phyloP scores from a whole-genome alignment of 2,888 invertebrate species.

The Trichogramma evanescens region DNA sequence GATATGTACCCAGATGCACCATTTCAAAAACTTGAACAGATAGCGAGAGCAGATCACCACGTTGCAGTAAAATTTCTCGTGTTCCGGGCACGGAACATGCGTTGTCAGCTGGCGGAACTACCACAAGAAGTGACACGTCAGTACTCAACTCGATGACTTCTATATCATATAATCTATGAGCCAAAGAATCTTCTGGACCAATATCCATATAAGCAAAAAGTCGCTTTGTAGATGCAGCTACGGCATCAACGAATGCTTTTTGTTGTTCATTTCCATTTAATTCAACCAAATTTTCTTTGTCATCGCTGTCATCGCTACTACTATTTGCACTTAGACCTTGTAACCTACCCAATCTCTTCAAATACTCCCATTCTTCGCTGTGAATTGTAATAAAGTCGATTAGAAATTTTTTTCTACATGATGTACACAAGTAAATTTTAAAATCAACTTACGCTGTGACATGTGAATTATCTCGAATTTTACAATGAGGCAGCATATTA shows the following conservation, averaged over 20 bases:
- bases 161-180: constrained; percentile 81
- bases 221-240: constrained; percentile 66
- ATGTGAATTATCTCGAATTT: constrained; percentile 90
- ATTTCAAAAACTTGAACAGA: constrained; percentile 91
- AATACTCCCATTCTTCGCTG: constrained; percentile 93
- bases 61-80: constrained; percentile 74
- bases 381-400: constrained; percentile 31
- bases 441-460: constrained; percentile 74
- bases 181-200: constrained; percentile 59
- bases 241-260: constrained; percentile 70
- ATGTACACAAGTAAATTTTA: not conserved
- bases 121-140: constrained; percentile 85
- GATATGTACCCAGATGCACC: constrained; percentile 93
- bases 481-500: constrained; percentile 89
- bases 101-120: constrained; percentile 86
- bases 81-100: constrained; percentile 88
- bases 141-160: constrained; percentile 89
- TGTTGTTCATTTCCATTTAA: constrained; percentile 62
- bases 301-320: constrained; percentile 37
- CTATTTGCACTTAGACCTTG: constrained; percentile 48
- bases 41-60: constrained; percentile 78
- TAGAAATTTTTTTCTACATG: not conserved
- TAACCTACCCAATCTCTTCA: constrained; percentile 53
- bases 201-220: constrained; percentile 78
- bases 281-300: constrained; percentile 38